These are phyloP conservation scores for Pristionchus japonicus DNA, from an alignment of 2,888 invertebrate genomes.

Conservation along the genomic window DNA sequence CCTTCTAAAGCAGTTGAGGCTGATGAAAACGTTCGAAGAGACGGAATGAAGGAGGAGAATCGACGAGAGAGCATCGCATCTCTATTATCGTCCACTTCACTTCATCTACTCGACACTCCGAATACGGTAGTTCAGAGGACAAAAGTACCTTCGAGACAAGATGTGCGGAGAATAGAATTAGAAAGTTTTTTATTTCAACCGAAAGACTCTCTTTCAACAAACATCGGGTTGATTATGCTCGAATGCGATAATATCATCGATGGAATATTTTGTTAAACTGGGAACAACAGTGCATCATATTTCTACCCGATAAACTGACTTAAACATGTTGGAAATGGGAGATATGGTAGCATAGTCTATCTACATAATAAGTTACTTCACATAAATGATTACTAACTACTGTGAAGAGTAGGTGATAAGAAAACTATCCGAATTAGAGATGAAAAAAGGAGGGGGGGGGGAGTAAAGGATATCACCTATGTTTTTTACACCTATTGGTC, in stretches of 20 bases:
- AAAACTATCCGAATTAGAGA: background rate
- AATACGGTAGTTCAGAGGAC: background rate
- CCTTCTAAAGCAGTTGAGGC: background rate
- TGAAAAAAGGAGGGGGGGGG: no score
- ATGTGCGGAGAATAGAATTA: background rate
- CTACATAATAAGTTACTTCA: background rate
- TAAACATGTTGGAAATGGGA: background rate
- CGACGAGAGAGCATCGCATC: conserved; percentile 24
- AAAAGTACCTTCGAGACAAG: background rate
- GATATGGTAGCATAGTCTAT: background rate
- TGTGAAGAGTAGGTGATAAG: background rate
- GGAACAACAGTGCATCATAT: background rate
- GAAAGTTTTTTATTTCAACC: background rate
- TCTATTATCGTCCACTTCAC: background rate
- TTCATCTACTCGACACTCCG: background rate
- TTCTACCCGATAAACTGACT: background rate
- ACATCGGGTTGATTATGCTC: background rate
- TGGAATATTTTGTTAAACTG: background rate
- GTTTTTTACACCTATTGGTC: background rate
- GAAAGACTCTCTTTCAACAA: background rate
- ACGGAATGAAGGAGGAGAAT: background rate
- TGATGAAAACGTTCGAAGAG: background rate
- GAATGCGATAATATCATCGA: background rate
- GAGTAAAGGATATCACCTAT: no score
- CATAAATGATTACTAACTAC: background rate